These are phyloP conservation scores for Spea bombifrons DNA, from an alignment of 2,113 vertebrate species.

Conservation along the genomic window DNA sequence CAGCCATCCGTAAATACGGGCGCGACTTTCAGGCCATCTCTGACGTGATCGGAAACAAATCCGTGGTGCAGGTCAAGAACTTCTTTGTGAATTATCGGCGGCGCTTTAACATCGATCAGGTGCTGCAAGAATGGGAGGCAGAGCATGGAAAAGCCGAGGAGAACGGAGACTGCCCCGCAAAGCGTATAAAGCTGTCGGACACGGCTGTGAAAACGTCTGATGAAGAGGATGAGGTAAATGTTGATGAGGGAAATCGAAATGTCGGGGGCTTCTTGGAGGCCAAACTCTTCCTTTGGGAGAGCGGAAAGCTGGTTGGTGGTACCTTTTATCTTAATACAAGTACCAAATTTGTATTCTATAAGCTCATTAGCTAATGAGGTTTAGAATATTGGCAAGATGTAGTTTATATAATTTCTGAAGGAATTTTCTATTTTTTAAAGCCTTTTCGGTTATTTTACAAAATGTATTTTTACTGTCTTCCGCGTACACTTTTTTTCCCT, in stretches of 20 bases:
- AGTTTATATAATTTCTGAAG: no score
- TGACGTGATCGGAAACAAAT: conserved; percentile 97
- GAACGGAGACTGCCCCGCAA: conserved; percentile 73
- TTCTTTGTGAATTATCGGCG: conserved; percentile 97
- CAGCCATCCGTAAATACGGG: conserved; percentile 94
- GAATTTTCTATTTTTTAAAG: no score
- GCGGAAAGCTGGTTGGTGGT: no score
- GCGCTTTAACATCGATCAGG: conserved; percentile 95
- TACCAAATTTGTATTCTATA: no score
- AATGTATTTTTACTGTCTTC: no score
- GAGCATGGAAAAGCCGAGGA: conserved; percentile 83
- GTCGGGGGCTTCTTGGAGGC: background rate
- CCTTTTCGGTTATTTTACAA: no score
- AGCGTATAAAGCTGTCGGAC: conserved; percentile 76
- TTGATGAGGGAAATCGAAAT: conserved; percentile 16
- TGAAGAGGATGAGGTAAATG: conserved; percentile 79
- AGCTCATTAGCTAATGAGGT: no score
- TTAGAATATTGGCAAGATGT: no score
- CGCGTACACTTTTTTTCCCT: no score
- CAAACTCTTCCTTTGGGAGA: no score
- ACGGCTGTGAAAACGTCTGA: conserved; percentile 70
- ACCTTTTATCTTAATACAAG: no score
- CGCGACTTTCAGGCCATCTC: conserved; percentile 96
- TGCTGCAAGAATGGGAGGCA: conserved; percentile 95
- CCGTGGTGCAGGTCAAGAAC: conserved; percentile 95